Conservation (phyloP, 1,140 invertebrate genomes). For the Orchesella cincta region DNA sequence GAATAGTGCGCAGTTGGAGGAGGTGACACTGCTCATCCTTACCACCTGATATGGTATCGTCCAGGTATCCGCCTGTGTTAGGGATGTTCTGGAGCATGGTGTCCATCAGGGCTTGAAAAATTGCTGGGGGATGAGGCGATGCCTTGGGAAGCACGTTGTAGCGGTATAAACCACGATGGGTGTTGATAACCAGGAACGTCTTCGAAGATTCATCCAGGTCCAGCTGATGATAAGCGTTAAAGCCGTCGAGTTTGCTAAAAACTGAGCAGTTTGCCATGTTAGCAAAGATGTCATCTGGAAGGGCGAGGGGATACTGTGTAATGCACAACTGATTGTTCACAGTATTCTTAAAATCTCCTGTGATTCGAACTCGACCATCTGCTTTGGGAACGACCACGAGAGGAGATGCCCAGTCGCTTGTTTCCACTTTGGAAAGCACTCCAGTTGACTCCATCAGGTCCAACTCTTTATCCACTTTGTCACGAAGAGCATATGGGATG, state of each 20-base stretch:
- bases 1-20: slow-evolving; percentile 42
- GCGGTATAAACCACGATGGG: slow-evolving; percentile 57
- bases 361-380: slow-evolving; percentile 48
- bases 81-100: slow-evolving; percentile 50
- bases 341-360: not conserved
- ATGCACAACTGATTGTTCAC: slow-evolving; percentile 44
- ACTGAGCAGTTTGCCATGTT: slow-evolving; percentile 41
- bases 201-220: slow-evolving; percentile 51
- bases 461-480: slow-evolving; percentile 53
- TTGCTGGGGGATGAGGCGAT: slow-evolving; percentile 56
- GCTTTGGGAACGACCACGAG: slow-evolving; percentile 49
- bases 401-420: slow-evolving; percentile 55
- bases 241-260: slow-evolving; percentile 52
- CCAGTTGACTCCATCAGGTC: slow-evolving; percentile 46
- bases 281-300: slow-evolving; percentile 50
- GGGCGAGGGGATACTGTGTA: slow-evolving; percentile 46
- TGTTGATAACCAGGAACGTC: slow-evolving; percentile 51
- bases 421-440: slow-evolving; percentile 45
- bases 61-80: slow-evolving; percentile 50
- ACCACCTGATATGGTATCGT: slow-evolving; percentile 54
- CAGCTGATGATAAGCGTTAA: slow-evolving; percentile 50
- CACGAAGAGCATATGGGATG: slow-evolving; percentile 50
- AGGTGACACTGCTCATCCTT: slow-evolving; percentile 47
- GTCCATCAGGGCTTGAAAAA: slow-evolving; percentile 57
- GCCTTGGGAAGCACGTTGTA: slow-evolving; percentile 60